Percentiles rank a stretch among this genome's conserved stretches.
These are phyloP conservation scores for Paracentrotus lividus DNA, from an alignment of 53 echinoderm and acorn worm genomes.

Conservation along the genomic window DNA sequence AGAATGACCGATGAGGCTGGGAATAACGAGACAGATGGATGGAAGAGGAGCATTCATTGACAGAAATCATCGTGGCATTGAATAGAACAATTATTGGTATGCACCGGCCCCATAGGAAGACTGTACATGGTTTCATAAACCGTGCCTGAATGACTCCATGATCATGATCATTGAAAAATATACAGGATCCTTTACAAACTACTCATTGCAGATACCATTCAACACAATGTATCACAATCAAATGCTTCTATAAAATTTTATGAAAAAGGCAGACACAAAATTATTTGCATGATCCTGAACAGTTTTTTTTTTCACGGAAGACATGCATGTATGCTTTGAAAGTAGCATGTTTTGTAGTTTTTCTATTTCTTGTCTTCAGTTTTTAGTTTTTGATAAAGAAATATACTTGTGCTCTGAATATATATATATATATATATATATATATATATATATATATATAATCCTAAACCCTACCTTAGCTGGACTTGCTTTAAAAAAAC, in stretches of 20 bases:
- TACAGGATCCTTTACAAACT: background rate
- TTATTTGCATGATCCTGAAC: background rate
- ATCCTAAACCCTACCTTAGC: no score
- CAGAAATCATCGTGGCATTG: background rate
- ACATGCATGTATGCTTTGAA: background rate
- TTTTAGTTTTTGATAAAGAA: no score
- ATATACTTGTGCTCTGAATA: no score
- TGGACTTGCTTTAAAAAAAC: no score
- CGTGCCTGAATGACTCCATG: background rate
- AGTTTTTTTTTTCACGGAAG: background rate
- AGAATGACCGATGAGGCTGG: conserved; percentile 22
- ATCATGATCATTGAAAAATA: background rate
- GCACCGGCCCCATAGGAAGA: conserved; percentile 39
- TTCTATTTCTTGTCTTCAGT: no score
- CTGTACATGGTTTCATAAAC: background rate
- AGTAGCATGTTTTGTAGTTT: no score
- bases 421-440: no score
- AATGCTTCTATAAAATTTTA: no score
- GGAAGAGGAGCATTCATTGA: background rate
- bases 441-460: no score
- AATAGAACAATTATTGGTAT: background rate
- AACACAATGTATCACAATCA: no score
- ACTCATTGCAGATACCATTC: background rate
- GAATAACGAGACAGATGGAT: background rate
- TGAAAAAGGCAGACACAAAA: background rate